phyloP scores from a whole-genome alignment of 2,113 vertebrate species.

The Clarias batrachus region DNA sequence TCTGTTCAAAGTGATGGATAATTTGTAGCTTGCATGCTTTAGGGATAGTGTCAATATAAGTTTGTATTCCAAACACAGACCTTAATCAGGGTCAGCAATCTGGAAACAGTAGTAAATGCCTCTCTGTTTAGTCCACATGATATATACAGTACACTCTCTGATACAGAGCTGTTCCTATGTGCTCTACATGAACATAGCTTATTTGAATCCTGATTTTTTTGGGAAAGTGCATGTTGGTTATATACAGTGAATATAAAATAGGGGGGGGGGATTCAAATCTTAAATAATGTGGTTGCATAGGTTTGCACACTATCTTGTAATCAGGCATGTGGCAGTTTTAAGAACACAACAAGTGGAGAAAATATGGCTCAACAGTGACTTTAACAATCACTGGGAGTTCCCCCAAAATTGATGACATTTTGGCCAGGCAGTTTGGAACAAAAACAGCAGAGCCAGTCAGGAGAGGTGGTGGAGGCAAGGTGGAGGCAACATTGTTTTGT shows the following conservation, averaged over 20 bases:
- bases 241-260: neutral
- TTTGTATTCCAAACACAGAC: neutral
- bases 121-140: neutral
- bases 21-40: neutral
- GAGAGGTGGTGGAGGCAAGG: too few species aligned
- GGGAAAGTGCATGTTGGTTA: neutral
- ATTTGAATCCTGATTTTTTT: neutral
- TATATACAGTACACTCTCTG: neutral
- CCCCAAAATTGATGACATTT: too few species aligned
- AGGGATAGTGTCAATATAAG: neutral
- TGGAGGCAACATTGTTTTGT: too few species aligned
- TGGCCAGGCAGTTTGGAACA: too few species aligned
- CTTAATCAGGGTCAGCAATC: neutral
- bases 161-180: neutral
- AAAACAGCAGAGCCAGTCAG: too few species aligned
- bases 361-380: too few species aligned
- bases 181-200: neutral
- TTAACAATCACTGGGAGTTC: too few species aligned
- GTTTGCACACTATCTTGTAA: too few species aligned
- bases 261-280: too few species aligned
- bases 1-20: neutral
- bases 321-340: too few species aligned
- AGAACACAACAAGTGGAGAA: too few species aligned
- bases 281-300: too few species aligned
- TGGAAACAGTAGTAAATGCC: neutral